Evolutionary conservation across 2,113 vertebrate genomes (phyloP).

Genomic region (Lampris megalopsis): DNA sequence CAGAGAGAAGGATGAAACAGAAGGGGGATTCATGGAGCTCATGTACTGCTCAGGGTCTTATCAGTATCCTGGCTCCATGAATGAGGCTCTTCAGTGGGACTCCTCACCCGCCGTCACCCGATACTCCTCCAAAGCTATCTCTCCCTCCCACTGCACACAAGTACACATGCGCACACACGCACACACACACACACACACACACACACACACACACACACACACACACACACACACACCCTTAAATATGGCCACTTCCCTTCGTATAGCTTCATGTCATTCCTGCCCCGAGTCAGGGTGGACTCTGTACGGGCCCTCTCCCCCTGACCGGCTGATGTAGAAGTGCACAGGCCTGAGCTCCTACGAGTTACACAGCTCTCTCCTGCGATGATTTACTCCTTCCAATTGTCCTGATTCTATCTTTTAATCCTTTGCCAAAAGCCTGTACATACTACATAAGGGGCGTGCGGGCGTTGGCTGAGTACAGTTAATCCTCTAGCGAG

Average conservation of each 20-base stretch:
- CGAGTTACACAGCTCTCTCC: too few species aligned
- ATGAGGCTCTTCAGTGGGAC: constrained; percentile 79
- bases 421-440: too few species aligned
- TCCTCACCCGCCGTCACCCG: constrained; percentile 69
- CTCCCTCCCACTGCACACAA: constrained; percentile 35
- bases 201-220: constrained; percentile 22
- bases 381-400: too few species aligned
- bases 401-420: too few species aligned
- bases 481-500: too few species aligned
- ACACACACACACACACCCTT: constrained; percentile 6
- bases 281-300: too few species aligned
- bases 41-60: constrained; percentile 75
- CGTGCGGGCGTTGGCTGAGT: too few species aligned
- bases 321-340: too few species aligned
- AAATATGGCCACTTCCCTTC: not conserved
- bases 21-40: constrained; percentile 77
- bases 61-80: constrained; percentile 79
- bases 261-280: too few species aligned
- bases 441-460: too few species aligned
- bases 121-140: constrained; percentile 78
- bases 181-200: constrained; percentile 12
- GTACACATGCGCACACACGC: constrained; percentile 20
- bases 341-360: too few species aligned
- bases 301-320: too few species aligned
- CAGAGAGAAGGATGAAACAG: constrained; percentile 69